Evolutionary conservation across 2,113 vertebrate species (phyloP), one percentile per base, ranked within the genome.

Genomic region (Mionectes macconnelli): DNA sequence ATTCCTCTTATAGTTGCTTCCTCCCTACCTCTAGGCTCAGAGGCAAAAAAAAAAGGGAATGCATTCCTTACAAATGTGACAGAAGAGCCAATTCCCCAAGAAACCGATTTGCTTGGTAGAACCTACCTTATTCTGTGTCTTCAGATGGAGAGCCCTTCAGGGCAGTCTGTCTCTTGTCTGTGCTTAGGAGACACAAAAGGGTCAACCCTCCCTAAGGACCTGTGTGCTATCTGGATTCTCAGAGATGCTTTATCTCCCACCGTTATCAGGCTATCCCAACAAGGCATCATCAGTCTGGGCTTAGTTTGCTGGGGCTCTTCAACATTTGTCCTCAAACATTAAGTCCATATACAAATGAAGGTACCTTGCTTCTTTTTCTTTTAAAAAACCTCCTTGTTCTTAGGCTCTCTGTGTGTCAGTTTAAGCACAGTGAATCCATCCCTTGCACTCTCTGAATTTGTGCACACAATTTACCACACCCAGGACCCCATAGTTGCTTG

Each of bases 131-230:
- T 30, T 60, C 37, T 53, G 5, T 39, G 30, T 69, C 60, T 70
- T 85, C 79, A 90, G 57, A 57, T 25, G 55, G 83, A 93, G 80
- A 86, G 23, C 25, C 42, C 85, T 92, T 49, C 35, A 81, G 85
- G 92, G 79, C 83, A 57, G 25, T 33, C 53, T 85, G 6, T 42
- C 25, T 70, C 9, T 87, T 56, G 79, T 82, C 28, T 67, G 39
- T 78, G 33, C 15, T 80, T 84, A 37, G 77, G 24, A 15, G 19
- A 89, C 68, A 87, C 47, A 94, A 84, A 88, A 85, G 67, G 18
- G 57, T 10, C 47, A 77, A 8, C 44, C 22, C 2, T 30, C 4
- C 0, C 59, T n/a, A 55, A 30, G 59, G 63, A 74, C 44, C 30
- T 56, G 19, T 33, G 27, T 1, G 7, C 35, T 81, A 69, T 86